phyloP scores from a whole-genome alignment of 2,113 vertebrate genomes.

The Microtus oregoni region DNA sequence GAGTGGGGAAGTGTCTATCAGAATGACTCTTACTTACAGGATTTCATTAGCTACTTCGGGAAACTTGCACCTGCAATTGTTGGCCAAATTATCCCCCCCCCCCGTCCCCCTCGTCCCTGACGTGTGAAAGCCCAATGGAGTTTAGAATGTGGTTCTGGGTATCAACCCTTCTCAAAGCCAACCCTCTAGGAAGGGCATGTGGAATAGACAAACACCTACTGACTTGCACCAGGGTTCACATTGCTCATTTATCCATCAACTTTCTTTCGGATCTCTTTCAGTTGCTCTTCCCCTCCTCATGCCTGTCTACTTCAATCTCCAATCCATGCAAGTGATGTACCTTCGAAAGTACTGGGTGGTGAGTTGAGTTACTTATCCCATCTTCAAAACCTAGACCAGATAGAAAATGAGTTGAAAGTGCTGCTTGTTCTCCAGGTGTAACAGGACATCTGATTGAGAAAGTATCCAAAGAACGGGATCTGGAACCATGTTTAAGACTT shows the following conservation, averaged over 20 bases:
- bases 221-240: background rate
- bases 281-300: slow-evolving; percentile 21
- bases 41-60: background rate
- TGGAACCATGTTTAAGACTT: background rate
- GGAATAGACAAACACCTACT: background rate
- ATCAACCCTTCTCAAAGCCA: background rate
- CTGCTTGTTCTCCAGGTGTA: background rate
- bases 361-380: slow-evolving; percentile 63
- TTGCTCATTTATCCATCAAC: background rate
- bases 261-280: slow-evolving; percentile 18
- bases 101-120: background rate
- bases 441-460: background rate
- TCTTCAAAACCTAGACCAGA: background rate
- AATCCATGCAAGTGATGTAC: slow-evolving; percentile 59
- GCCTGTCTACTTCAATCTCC: slow-evolving; percentile 62
- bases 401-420: background rate
- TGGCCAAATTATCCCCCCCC: background rate
- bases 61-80: background rate
- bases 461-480: background rate
- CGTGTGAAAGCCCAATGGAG: background rate
- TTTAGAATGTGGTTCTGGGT: background rate
- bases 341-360: slow-evolving; percentile 48
- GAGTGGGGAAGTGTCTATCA: background rate
- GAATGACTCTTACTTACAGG: background rate
- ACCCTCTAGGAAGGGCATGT: background rate